phyloP scores from a whole-genome alignment of 2,797 vertebrate genomes.

The Anolis apletophallus region DNA sequence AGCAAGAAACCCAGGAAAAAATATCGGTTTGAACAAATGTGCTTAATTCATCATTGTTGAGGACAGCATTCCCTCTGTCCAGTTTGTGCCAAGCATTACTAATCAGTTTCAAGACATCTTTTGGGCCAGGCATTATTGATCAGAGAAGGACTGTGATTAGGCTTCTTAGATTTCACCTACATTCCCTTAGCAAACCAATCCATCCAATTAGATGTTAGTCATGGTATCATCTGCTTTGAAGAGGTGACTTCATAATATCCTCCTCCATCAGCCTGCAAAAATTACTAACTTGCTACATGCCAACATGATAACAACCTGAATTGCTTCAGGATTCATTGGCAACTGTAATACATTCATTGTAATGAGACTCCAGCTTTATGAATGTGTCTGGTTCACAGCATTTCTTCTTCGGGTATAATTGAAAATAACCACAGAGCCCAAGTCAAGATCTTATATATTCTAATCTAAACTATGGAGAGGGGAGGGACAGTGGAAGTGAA shows the following conservation, averaged over 20 bases:
- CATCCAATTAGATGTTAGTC: conserved; percentile 59
- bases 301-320: conserved; percentile 38
- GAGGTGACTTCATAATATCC: conserved; percentile 45
- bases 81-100: conserved; percentile 32
- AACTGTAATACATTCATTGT: conserved; percentile 13
- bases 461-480: neutral
- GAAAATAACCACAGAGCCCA: neutral
- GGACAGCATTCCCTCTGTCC: neutral
- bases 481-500: too few species aligned
- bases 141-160: conserved; percentile 31
- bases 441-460: neutral
- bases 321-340: neutral
- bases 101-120: neutral
- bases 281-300: neutral
- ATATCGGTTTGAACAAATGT: neutral
- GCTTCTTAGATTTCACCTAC: conserved; percentile 40
- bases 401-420: neutral
- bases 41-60: neutral
- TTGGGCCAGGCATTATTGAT: conserved; percentile 12
- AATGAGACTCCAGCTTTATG: conserved; percentile 15
- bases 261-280: conserved; percentile 36
- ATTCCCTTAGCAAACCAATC: conserved; percentile 49
- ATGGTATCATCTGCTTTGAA: conserved; percentile 55
- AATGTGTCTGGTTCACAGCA: neutral
- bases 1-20: too few species aligned